phyloP scores from a whole-genome alignment of 2,113 vertebrate species.

The Neodon shergylaensis region DNA sequence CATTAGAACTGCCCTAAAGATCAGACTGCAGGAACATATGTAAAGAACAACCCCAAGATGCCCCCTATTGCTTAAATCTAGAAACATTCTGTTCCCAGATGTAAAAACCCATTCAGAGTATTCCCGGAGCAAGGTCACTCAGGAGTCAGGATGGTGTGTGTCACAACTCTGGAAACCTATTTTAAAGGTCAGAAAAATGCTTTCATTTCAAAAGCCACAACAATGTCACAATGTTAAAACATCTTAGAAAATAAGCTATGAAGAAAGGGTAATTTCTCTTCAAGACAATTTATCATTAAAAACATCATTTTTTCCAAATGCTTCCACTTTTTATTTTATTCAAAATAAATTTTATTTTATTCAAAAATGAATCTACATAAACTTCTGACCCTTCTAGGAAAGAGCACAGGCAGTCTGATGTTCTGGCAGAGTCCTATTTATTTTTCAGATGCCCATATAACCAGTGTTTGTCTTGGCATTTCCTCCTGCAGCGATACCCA shows the following conservation, averaged over 20 bases:
- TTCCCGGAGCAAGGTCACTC: constrained; percentile 24
- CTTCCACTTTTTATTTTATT: constrained; percentile 27
- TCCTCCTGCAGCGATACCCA: constrained; percentile 63
- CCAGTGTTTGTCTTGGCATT: constrained; percentile 70
- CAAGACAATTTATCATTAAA: constrained; percentile 55
- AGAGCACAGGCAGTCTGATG: constrained; percentile 34
- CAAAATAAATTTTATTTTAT: constrained; percentile 38
- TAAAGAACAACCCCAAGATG: constrained; percentile 78
- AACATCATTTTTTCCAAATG: constrained; percentile 50
- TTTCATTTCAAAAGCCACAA: constrained; percentile 46
- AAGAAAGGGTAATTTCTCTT: constrained; percentile 40
- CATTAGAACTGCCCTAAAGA: constrained; percentile 79
- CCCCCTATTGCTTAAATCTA: constrained; percentile 80
- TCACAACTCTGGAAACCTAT: background rate
- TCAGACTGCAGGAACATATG: constrained; percentile 75
- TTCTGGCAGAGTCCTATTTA: constrained; percentile 59
- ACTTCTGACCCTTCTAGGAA: constrained; percentile 41
- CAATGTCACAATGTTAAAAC: constrained; percentile 3
- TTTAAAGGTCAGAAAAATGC: constrained; percentile 48
- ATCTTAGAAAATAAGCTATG: constrained; percentile 28
- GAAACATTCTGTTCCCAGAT: constrained; percentile 66
- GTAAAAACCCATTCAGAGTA: constrained; percentile 54
- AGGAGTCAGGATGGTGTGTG: background rate
- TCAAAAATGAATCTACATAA: constrained; percentile 19
- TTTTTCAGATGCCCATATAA: constrained; percentile 45